Evolutionary conservation across 2,113 vertebrate species (phyloP), one percentile per base, ranked within the genome.

Genomic region (Jaculus jaculus): DNA sequence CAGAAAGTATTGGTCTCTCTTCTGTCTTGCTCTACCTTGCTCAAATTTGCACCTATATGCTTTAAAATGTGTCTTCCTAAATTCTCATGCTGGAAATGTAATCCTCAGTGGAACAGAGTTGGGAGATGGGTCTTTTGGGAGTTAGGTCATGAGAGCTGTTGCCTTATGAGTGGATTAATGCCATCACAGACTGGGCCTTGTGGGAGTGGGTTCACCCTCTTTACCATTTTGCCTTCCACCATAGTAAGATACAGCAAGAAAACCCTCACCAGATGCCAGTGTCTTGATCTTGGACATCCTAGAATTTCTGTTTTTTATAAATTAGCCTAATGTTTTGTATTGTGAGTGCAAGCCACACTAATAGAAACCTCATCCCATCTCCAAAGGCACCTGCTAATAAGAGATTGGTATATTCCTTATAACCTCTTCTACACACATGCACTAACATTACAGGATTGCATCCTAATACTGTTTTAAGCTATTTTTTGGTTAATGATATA

Each of bases 301-400:
- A 75, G 28, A 54, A 60, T 32, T 68, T 26, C 34, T 58, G 10
- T 54, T 88, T 61, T 68, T 82, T 32, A 65, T 80, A 54, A 68
- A 42, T 24, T n/a, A 58, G 28, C 65, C 30, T 60, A 17, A 58
- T 54, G 37, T 39, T 87, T 81, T 60, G 39, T 86, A 39, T 82
- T 15, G 74, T 68, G 34, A 68, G 30, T 7, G 74, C 30, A 66
- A 73, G 81, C 37, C 7, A n/a, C 6, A 28, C 21, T 26, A 39
- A 60, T 3, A 61, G 58, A 82, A 74, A 17, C 6, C 15, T 51
- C 9, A 12, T 37, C 12, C 37, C 51, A 4, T 91, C 63, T 81
- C 37, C 73, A 74, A 93, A 95, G 63, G 47, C 34, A 47, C 73
- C n/a, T 87, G 69, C 8, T 69, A 16, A 37, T 63, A 79, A 89